These are phyloP conservation scores for Chondrosia reniformis DNA, from an alignment of 37 sponge, comb jelly and placozoan genomes.

Conservation along the genomic window DNA sequence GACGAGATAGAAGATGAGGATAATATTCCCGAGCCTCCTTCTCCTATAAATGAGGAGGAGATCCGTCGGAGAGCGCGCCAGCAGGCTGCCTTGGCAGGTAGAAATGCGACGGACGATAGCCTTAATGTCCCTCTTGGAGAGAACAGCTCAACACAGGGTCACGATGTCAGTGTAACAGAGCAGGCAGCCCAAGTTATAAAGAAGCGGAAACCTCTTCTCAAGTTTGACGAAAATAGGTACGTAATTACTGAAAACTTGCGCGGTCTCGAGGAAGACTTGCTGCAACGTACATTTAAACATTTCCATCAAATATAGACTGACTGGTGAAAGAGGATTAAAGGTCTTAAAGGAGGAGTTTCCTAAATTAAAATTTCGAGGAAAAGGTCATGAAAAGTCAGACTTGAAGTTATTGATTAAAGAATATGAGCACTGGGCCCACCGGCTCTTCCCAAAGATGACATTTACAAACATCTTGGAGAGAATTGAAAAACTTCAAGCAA, in stretches of 20 bases:
- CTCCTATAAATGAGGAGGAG: conserved; percentile 44
- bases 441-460: conserved; percentile 71
- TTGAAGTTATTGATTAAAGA: conserved; percentile 58
- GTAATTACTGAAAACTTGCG: no score
- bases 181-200: conserved; percentile 25
- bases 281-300: no score
- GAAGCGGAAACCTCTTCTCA: conserved; percentile 63
- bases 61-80: not conserved
- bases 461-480: conserved; percentile 60
- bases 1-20: conserved; percentile 63
- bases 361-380: conserved; percentile 75
- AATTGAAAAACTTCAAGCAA: conserved; percentile 54
- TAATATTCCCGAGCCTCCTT: conserved; percentile 66
- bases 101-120: not conserved
- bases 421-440: conserved; percentile 90
- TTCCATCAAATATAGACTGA: not conserved
- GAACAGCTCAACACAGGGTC: not conserved
- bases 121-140: not conserved
- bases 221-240: conserved; percentile 47
- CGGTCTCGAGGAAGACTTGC: no score
- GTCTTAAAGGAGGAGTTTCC: conserved; percentile 70
- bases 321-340: conserved; percentile 25
- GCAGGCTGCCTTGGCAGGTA: not conserved
- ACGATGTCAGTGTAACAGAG: not conserved
- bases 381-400: conserved; percentile 78